phyloP scores from a whole-genome alignment of 2,888 invertebrate species.

The Chalcis sispes region DNA sequence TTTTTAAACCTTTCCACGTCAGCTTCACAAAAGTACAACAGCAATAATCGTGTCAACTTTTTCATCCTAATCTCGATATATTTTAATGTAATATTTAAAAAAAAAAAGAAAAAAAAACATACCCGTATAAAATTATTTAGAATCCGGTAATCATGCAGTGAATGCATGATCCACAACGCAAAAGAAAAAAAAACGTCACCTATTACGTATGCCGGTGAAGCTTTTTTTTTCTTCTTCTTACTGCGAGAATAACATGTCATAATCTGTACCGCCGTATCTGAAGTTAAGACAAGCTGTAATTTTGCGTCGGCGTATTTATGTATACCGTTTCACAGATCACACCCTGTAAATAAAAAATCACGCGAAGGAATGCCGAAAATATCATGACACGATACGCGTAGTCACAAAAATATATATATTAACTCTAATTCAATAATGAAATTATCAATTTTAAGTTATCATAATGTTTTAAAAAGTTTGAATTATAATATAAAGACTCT shows the following conservation, averaged over 20 bases:
- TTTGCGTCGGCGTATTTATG: background rate
- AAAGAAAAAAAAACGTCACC: constrained; percentile 12
- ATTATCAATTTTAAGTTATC: too few relatives aligned
- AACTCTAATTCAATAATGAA: too few relatives aligned
- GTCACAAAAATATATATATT: too few relatives aligned
- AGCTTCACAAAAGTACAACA: too few relatives aligned
- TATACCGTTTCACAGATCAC: background rate
- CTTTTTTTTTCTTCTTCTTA: constrained; percentile 2
- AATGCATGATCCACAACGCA: constrained; percentile 9
- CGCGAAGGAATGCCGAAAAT: background rate
- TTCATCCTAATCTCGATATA: too few relatives aligned
- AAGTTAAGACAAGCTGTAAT: background rate
- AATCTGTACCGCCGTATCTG: background rate
- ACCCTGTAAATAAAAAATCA: background rate
- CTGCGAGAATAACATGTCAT: constrained; percentile 25
- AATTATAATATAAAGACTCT: too few relatives aligned
- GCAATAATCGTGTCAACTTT: too few relatives aligned
- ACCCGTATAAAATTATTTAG: too few relatives aligned
- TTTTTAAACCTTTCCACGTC: too few relatives aligned
- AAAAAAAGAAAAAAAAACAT: too few relatives aligned
- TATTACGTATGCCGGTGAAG: background rate
- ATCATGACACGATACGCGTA: background rate
- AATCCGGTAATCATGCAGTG: constrained; percentile 21
- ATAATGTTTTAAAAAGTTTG: too few relatives aligned
- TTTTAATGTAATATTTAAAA: too few relatives aligned